Evolutionary conservation across 2,113 vertebrate species (phyloP), one percentile per base, ranked within the genome.

Genomic region (Beaufortia kweichowensis): DNA sequence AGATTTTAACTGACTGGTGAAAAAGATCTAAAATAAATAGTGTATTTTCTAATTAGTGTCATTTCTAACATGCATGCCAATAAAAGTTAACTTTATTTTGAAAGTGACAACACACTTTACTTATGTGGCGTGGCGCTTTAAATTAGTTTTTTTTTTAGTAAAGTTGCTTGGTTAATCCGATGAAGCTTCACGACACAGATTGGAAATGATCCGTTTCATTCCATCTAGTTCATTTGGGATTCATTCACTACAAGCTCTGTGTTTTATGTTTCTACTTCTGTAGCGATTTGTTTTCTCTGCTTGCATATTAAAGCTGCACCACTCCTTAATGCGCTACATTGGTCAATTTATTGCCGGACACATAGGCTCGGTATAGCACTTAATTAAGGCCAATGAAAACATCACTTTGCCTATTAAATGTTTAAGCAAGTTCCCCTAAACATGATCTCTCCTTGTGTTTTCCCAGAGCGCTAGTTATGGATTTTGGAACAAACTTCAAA

Each of bases 301-400:
- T 3, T 57, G 50, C 55, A 35, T 39, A 59, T 59, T 41, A 21
- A 57, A 71, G 56, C 14, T 57, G 35, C 24, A 57, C 68, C 12
- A 21, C n/a, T 26, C 21, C 33, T 71, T 41, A 71, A 57, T 56
- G 31, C 24, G 12, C 31, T 56, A 56, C 33, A 65, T 46, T 29
- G 67, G 29, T 74, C 63, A 55, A 26, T 73, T 75, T 74, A 71
- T 76, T 64, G 67, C 63, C 29, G 57, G 63, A 81, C 29, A 33
- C 41, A 56, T 8, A 55, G 79, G 33, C 24, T 21, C 33, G 33
- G 17, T 61, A 59, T 61, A 33, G 43, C 31, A 77, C 50, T 61
- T 76, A 50, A 72, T 77, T 24, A 72, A 43, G 28, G 15, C 43
- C 76, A 70, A 62, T 41, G 60, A 81, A 81, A 56, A 50, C 33